Base-by-base conservation (phyloP, 2,888 invertebrate species). In the Melanotus villosus region DNA sequence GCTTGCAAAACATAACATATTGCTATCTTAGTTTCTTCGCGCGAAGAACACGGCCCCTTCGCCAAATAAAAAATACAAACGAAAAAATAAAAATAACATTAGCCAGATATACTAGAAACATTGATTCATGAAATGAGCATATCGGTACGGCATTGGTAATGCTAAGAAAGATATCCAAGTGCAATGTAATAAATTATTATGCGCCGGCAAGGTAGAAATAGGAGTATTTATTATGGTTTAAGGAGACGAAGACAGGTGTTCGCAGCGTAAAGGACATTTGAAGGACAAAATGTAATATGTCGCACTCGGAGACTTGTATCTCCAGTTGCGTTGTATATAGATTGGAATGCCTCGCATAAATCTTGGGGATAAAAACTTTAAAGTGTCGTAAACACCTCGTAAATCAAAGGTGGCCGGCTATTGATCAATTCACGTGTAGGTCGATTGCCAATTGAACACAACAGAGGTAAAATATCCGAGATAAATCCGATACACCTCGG, bases 371-470 rank as follows among this genome's bases (percentile, higher is more conserved):
- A 72, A 68, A 62, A 70, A 70, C 65, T 72, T 70, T 68, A 60
- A 59, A 65, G 71, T 72, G 77, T 74, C 75, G 75, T 76, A 76
- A 77, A 77, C 78, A 77, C 76, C 74, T 77, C 76, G 76, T 79
- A 78, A 78, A 79, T 79, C 79, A 79, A 76, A 75, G 76, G 69
- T 65, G 71, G 71, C 50, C 71, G 68, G 76, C 77, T 76, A 77
- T 77, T 77, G 77, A 77, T 77, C 77, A 77, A 75, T 72, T 73
- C 71, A 62, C 62, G 76, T 76, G 75, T 76, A 74, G 76, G 75
- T 67, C 72, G 76, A 72, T 73, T 70, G 63, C 58, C 65, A 65
- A 70, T 70, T 70, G 65, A 66, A 70, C 70, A 65, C 62, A 60
- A 50, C 19, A 21, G 65, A 43, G 45, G 36, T 64, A 64, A 68